A percentile compares a stretch with the other conserved stretches of the same genome.
Evolutionary conservation across 2,113 vertebrate species (phyloP).

Genomic region (Pyxicephalus adspersus): DNA sequence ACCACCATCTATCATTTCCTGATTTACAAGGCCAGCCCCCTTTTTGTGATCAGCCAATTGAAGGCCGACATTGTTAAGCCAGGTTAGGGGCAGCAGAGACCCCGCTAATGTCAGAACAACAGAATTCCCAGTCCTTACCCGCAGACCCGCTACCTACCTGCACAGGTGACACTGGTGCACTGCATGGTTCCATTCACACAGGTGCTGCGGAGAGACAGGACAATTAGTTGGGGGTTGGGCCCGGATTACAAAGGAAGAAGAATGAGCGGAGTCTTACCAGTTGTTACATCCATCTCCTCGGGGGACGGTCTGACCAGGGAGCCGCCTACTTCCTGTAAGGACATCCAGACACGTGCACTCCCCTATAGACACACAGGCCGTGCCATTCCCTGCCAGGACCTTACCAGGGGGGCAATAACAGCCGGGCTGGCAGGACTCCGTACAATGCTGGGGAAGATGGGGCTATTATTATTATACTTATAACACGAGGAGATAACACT

Average conservation of each 20-base stretch:
- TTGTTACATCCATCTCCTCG: conserved; percentile 80
- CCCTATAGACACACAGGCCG: conserved; percentile 68
- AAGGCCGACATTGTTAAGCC: too few relatives aligned
- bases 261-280: conserved; percentile 73
- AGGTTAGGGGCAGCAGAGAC: too few relatives aligned
- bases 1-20: too few relatives aligned
- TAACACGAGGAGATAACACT: too few relatives aligned
- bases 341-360: conserved; percentile 81
- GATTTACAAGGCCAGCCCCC: too few relatives aligned
- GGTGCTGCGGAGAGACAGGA: conserved; percentile 70
- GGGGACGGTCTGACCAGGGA: conserved; percentile 62
- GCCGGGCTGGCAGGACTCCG: conserved; percentile 82
- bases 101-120: neutral
- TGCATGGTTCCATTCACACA: conserved; percentile 75
- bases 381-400: conserved; percentile 74
- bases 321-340: conserved; percentile 65
- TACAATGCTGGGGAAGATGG: conserved; percentile 72
- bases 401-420: conserved; percentile 83
- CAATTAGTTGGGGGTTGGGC: neutral
- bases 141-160: conserved; percentile 67
- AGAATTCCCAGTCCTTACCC: neutral
- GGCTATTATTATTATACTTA: too few relatives aligned
- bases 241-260: neutral
- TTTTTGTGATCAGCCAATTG: too few relatives aligned
- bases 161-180: conserved; percentile 75